Conservation (phyloP, 2,113 vertebrate genomes). For the Neomonachus schauinslandi region DNA sequence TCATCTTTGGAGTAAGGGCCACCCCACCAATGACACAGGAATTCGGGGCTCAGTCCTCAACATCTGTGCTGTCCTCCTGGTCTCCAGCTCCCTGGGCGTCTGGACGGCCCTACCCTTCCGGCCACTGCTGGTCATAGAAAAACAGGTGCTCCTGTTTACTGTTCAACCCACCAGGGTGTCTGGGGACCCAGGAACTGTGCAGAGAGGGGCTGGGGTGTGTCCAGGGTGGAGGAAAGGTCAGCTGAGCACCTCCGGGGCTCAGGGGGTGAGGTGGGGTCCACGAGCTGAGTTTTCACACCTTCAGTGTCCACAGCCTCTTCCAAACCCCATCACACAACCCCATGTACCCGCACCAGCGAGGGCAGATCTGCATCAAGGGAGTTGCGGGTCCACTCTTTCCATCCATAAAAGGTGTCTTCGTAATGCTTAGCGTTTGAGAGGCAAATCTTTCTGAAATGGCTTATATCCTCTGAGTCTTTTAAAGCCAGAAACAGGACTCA, state of each 20-base stretch:
- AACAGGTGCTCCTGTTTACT: neutral
- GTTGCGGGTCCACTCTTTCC: accelerated
- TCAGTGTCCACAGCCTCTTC: neutral
- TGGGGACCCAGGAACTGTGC: neutral
- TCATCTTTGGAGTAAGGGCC: neutral
- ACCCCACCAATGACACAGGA: neutral
- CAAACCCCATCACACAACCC: too few species aligned
- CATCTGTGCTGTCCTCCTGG: neutral
- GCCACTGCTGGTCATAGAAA: neutral
- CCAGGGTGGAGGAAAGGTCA: too few species aligned
- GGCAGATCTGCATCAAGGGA: accelerated
- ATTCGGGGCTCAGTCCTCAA: neutral
- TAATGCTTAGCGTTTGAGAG: neutral
- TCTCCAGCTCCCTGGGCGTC: neutral
- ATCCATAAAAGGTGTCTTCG: neutral
- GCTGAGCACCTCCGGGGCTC: neutral
- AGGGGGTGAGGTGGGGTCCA: neutral
- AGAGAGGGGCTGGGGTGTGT: neutral
- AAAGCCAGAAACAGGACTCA: neutral
- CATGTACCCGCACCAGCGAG: accelerated
- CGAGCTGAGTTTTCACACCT: accelerated
- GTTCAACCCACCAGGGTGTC: neutral
- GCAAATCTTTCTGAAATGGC: neutral
- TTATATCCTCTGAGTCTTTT: neutral
- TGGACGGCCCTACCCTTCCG: neutral